Base-by-base conservation (phyloP, 2,888 invertebrate species). In the Drosophila nr. fundita region DNA sequence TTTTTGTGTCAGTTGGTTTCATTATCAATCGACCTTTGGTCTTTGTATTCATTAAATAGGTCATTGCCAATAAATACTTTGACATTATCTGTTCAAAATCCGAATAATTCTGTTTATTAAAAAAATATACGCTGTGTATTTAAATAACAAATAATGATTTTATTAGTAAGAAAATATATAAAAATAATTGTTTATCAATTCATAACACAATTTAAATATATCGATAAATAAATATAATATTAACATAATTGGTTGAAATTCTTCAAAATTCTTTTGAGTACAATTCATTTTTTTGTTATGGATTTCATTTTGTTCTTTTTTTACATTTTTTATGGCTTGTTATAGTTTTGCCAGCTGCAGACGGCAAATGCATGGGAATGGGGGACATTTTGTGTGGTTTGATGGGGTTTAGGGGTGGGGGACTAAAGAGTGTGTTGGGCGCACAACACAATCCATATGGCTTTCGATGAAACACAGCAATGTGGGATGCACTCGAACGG, bases 151-250 rank as follows among this genome's bases (percentile, higher is more conserved):
- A 69, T 77, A 84, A 76, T 69, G 53, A 45, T 73, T 79, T 64
- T 73, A 64, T 82, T 77, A 71, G 71, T 77, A 72, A 32, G 10
- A 73, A 70, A 60, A 29, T 67, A 67, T 66, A 70, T 80, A 83
- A 77, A 80, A 82, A 72, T 72, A 63, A 57, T 54, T 73, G 52
- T 57, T 73, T 63, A 24, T 73, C 80, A 80, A 76, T 72, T 75
- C 62, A 78, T 78, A 78, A 68, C 59, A 72, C 55, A 73, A 78
- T 66, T 73, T 63, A 72, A 72, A 75, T 66, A 71, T 74, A 74
- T 57, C 55, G 76, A 79, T 88, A 80, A 87, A 87, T 87, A 89
- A 87, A 87, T 89, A 87, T 69, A 75, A 66, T 75, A 81, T 82
- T 87, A 83, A 71, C 73, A 78, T 67, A 60, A 68, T 45, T 58